Conservation (phyloP, 2,888 invertebrate genomes). For the Lumbricus terrestris region DNA sequence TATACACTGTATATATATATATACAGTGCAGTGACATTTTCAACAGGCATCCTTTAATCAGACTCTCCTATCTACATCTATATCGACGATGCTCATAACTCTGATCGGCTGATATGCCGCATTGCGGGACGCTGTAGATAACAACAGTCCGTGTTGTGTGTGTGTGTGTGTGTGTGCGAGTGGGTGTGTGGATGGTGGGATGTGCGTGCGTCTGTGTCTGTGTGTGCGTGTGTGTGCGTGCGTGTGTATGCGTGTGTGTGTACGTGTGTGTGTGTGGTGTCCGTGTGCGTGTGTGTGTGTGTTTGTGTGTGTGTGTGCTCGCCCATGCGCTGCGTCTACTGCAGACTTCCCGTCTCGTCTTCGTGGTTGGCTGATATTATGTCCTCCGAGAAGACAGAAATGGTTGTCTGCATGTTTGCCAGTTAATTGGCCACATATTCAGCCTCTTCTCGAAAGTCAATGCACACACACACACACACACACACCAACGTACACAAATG, state of each 20-base stretch:
- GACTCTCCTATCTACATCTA: too few species aligned
- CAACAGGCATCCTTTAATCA: conserved; percentile 3
- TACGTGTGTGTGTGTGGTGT: too few species aligned
- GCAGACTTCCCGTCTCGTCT: background rate
- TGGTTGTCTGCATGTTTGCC: background rate
- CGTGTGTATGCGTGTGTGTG: too few species aligned
- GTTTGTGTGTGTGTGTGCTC: background rate
- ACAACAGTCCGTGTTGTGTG: background rate
- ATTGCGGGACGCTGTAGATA: background rate
- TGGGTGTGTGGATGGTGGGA: too few species aligned
- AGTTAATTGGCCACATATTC: background rate
- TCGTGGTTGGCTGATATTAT: background rate
- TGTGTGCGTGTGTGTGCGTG: too few species aligned
- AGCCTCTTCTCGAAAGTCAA: background rate
- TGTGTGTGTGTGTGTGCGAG: background rate
- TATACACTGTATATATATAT: too few species aligned
- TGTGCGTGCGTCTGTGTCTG: too few species aligned
- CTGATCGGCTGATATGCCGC: background rate
- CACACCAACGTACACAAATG: background rate
- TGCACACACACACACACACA: background rate
- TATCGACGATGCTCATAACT: too few species aligned
- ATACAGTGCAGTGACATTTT: background rate
- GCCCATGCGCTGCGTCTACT: background rate
- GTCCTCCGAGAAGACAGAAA: background rate
- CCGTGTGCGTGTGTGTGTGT: too few species aligned